Evolutionary conservation across 2,113 vertebrate genomes (phyloP), one percentile per base, ranked within the genome.

Genomic region (Neopipo cinnamomea): DNA sequence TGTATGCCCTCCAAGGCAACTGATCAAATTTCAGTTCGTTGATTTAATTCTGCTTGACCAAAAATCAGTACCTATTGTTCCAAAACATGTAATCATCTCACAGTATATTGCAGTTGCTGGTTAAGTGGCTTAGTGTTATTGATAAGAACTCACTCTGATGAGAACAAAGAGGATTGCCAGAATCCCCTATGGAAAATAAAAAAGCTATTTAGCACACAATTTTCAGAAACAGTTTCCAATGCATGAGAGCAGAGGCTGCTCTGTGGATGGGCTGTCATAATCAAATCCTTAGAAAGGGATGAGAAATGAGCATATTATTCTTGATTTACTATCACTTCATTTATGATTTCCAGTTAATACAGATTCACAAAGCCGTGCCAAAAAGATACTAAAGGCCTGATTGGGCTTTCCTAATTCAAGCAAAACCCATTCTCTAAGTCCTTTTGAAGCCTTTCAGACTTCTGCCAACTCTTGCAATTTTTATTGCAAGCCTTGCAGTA

Each of bases 41-140:
- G 96, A 80, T 96, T 96, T 97, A 95, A 96, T 95, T 98, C 96
- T 96, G 83, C 91, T 94, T 96, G 96, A 97, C 93, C 95, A 97
- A 97, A 97, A 98, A 98, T 97, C 95, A 96, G 92, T 83, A 89
- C 92, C 92, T 96, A 93, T 96, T 97, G 91, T 97, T 98, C 96
- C 93, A 96, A 98, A 98, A 97, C 91, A 98, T 79, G 92, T 75
- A 96, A 97, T 97, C 94, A 96, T 93, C 88, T 75, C 65, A 89
- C 91, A 94, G 86, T 87, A 63, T 47, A 92, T 27, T 72, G 93
- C 89, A 95, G 94, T 79, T 94, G 88, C 79, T 95, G 89, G 73
- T 73, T 95, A 98, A 98, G 91, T 97, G 95, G 84, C 63, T 95
- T 74, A 73, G 86, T 78, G 62, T 95, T 97, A 91, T 91, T 88